Evolutionary conservation across 2,797 vertebrate species (phyloP).

Genomic region (Tauraco hartlaubi): DNA sequence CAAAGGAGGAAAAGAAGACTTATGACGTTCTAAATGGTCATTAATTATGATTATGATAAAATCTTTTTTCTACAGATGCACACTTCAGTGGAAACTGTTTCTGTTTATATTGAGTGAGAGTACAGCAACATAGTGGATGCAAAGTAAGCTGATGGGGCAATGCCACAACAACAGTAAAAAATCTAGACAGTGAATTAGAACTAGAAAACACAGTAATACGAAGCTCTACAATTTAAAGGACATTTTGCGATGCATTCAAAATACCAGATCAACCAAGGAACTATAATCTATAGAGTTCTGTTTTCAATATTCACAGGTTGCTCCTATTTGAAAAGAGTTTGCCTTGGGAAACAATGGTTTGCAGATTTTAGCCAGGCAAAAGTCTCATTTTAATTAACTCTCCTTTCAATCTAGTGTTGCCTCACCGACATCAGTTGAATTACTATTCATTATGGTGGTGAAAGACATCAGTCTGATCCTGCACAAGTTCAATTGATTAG

Average conservation of each 20-base stretch:
- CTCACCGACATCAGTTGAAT: neutral
- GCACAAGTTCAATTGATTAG: neutral
- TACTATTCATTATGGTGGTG: neutral
- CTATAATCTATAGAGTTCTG: neutral
- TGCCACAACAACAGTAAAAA: neutral
- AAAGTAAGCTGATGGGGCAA: neutral
- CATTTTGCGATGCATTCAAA: neutral
- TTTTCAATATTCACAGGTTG: neutral
- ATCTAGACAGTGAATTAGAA: neutral
- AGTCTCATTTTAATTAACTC: neutral
- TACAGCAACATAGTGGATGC: neutral
- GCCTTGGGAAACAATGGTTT: neutral
- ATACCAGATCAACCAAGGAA: neutral
- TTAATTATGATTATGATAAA: neutral
- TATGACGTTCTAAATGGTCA: neutral
- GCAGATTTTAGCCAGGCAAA: neutral
- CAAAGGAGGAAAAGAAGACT: neutral
- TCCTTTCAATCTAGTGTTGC: neutral
- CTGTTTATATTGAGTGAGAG: neutral
- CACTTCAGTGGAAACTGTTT: neutral
- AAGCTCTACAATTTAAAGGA: neutral
- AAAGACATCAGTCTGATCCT: neutral
- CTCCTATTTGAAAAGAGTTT: neutral
- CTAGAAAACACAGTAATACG: neutral
- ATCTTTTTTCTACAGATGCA: neutral